Evolutionary conservation across 2,113 vertebrate genomes (phyloP), one percentile per base, ranked within the genome.

Genomic region (Hydropotes inermis): DNA sequence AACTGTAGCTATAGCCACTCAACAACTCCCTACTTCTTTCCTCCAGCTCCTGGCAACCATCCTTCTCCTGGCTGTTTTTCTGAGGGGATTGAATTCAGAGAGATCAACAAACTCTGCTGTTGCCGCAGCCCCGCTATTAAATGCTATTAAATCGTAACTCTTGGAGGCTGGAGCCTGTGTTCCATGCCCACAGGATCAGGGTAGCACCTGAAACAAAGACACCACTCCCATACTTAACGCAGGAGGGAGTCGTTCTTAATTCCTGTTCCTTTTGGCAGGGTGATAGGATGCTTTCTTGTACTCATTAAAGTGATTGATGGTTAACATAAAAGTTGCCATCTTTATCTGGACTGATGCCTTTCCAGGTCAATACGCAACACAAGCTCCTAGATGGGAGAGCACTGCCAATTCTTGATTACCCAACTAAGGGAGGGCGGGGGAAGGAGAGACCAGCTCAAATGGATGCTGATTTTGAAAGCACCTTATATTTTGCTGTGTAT

Each of bases 221-320:
- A 83, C 70, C 15, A 30, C 21, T 36, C 33, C 50, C 21, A 28
- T 14, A 33, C 12, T 87, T 52, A 50, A 50, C 33, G 0, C 2
- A 61, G 19, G 70, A 96, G 64, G 0, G 4, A 92, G 87, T 52
- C 30, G 4, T 61, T 84, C 57, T 76, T 43, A 58, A 85, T 74
- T 92, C 82, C 52, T 47, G 21, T 30, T 67, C 16, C 50, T 87
- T 79, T 27, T 85, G 88, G 95, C 81, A 70, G 54, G 17, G 21
- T 94, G 82, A 92, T 1, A 39, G 88, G 52, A 91, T 84, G 90
- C 74, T 81, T 89, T 58, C 96, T 97, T 84, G 88, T 91, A 82
- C 85, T 97, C 86, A 95, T 97, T 97, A 92, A 82, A 97, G 93
- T 95, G 95, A 98, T 7, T 86, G 91, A 94, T 91, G 86, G 86